Conservation (phyloP, 2,797 vertebrate species). For the Morelia viridis region DNA sequence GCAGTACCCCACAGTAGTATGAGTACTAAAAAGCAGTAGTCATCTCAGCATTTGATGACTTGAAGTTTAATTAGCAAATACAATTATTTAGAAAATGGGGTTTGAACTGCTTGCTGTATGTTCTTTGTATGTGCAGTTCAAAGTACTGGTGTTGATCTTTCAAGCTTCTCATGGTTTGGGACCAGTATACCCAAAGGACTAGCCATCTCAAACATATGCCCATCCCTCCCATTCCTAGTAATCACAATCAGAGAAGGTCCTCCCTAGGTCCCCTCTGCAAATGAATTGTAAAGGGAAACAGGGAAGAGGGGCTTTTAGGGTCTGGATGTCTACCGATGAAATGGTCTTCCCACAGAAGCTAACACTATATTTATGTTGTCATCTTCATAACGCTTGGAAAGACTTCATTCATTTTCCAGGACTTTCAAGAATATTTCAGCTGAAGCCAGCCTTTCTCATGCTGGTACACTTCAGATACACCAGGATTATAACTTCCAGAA, state of each 20-base stretch:
- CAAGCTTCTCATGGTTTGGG: background rate
- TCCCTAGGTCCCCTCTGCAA: background rate
- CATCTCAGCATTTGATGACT: background rate
- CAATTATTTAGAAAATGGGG: background rate
- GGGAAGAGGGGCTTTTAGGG: background rate
- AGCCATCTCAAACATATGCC: background rate
- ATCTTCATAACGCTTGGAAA: background rate
- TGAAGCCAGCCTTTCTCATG: background rate
- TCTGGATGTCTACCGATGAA: background rate
- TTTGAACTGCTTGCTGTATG: background rate
- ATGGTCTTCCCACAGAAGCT: background rate
- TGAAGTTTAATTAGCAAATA: background rate
- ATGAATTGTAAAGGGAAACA: background rate
- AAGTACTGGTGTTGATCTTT: background rate
- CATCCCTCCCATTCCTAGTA: background rate
- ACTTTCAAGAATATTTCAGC: background rate
- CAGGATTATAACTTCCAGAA: background rate
- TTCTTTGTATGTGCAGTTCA: background rate
- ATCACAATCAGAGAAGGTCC: background rate
- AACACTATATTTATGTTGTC: background rate
- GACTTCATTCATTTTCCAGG: background rate
- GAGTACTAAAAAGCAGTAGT: background rate
- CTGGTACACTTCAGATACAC: background rate
- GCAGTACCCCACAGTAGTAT: background rate
- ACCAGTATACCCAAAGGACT: background rate